These are phyloP conservation scores for Drepana falcataria DNA, from an alignment of 2,888 invertebrate species.

Conservation along the genomic window DNA sequence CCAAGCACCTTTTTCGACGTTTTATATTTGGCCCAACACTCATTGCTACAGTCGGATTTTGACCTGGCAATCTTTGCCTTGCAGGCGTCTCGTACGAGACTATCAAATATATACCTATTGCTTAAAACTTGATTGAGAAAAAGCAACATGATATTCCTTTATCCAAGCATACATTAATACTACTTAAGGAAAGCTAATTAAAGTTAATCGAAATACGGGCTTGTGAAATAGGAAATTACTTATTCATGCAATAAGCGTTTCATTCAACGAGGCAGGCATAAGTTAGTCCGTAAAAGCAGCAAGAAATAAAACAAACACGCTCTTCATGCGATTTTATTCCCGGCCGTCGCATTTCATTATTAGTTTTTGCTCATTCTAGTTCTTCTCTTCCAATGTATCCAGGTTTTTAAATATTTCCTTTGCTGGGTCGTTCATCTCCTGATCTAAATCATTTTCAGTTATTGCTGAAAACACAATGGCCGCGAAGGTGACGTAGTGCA, in stretches of 20 bases:
- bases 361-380: constrained; percentile 1
- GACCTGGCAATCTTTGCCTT: too few relatives aligned
- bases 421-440: too few relatives aligned
- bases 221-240: background rate
- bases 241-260: background rate
- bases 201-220: background rate
- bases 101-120: too few relatives aligned
- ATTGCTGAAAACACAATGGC: constrained; percentile 28
- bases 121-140: too few relatives aligned
- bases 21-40: too few relatives aligned
- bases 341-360: constrained; percentile 1
- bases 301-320: background rate
- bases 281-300: background rate
- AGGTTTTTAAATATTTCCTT: background rate
- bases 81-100: too few relatives aligned
- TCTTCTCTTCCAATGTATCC: background rate
- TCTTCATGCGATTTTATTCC: constrained; percentile 1
- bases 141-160: too few relatives aligned
- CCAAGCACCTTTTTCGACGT: too few relatives aligned
- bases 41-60: too few relatives aligned
- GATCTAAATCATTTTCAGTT: constrained; percentile 19
- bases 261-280: constrained; percentile 1
- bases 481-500: constrained; percentile 26
- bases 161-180: too few relatives aligned
- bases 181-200: background rate